Evolutionary conservation across 1,140 invertebrate genomes (phyloP).

Genomic region (Bombus picipes): DNA sequence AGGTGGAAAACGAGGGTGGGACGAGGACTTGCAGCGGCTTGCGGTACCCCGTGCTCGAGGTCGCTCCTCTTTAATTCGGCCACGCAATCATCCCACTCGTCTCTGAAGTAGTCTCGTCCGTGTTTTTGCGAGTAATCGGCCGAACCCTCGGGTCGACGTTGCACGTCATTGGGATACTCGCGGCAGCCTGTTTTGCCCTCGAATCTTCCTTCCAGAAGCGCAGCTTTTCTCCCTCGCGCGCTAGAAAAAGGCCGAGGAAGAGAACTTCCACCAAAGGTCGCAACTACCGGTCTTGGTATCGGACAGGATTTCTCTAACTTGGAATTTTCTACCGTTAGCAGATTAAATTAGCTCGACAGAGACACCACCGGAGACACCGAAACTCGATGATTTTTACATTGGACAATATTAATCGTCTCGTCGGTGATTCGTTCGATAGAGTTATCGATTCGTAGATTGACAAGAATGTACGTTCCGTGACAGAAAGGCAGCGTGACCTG

Average conservation of each 20-base stretch:
- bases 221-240: slow-evolving; percentile 9
- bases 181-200: slow-evolving; percentile 44
- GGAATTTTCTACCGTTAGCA: neutral
- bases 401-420: slow-evolving; percentile 1
- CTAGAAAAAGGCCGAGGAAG: slow-evolving; percentile 19
- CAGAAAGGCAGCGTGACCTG: no score
- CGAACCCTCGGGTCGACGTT: slow-evolving; percentile 56
- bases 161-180: slow-evolving; percentile 17
- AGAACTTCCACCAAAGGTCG: neutral
- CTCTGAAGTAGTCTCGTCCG: slow-evolving; percentile 75
- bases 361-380: no score
- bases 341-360: slow-evolving; percentile 1
- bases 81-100: slow-evolving; percentile 59
- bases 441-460: neutral
- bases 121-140: slow-evolving; percentile 75
- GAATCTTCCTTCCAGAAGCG: slow-evolving; percentile 26
- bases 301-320: slow-evolving; percentile 8
- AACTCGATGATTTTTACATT: neutral
- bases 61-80: slow-evolving; percentile 78
- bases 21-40: slow-evolving; percentile 34
- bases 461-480: neutral
- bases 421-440: neutral
- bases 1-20: slow-evolving; percentile 46
- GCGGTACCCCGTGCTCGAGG: slow-evolving; percentile 50
- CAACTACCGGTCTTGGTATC: slow-evolving; percentile 10